Conservation (phyloP, 2,797 vertebrate species). For the Cynodonichthys magdalenae region DNA sequence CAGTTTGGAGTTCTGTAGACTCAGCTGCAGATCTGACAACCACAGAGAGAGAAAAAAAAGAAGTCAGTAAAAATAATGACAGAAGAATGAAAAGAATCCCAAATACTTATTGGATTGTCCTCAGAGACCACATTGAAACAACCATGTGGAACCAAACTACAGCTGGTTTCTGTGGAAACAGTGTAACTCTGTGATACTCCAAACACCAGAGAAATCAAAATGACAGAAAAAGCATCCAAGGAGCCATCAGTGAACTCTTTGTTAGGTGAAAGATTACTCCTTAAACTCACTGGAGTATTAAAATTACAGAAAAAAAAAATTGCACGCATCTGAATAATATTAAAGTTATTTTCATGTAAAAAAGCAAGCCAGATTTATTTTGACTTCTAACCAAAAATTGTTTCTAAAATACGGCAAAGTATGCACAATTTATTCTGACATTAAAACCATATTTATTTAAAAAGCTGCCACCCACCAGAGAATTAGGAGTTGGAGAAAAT, state of each 20-base stretch:
- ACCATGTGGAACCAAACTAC: conserved; percentile 50
- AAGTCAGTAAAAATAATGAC: conserved; percentile 36
- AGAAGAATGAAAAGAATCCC: conserved; percentile 61
- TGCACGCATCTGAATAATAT: neutral
- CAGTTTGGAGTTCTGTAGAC: conserved; percentile 58
- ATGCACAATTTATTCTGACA: conserved; percentile 10
- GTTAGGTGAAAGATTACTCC: neutral
- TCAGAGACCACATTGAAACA: conserved; percentile 52
- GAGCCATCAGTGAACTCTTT: neutral
- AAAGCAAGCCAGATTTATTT: conserved; percentile 5
- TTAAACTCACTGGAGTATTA: neutral
- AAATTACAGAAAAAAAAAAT: neutral
- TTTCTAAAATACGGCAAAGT: conserved; percentile 1
- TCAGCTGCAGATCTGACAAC: conserved; percentile 65
- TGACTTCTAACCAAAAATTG: neutral
- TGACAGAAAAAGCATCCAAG: conserved; percentile 1
- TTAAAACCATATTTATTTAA: neutral
- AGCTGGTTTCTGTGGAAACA: conserved; percentile 54
- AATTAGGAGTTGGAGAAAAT: conserved; percentile 59
- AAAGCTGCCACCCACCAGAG: conserved; percentile 47
- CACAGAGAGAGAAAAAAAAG: conserved; percentile 1
- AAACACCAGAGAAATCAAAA: conserved; percentile 19
- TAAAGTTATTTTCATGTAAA: neutral
- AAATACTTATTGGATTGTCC: conserved; percentile 37
- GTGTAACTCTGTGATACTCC: conserved; percentile 15